These are phyloP conservation scores for Trogon melanurus DNA, from an alignment of 2,113 vertebrate genomes.

Conservation along the genomic window DNA sequence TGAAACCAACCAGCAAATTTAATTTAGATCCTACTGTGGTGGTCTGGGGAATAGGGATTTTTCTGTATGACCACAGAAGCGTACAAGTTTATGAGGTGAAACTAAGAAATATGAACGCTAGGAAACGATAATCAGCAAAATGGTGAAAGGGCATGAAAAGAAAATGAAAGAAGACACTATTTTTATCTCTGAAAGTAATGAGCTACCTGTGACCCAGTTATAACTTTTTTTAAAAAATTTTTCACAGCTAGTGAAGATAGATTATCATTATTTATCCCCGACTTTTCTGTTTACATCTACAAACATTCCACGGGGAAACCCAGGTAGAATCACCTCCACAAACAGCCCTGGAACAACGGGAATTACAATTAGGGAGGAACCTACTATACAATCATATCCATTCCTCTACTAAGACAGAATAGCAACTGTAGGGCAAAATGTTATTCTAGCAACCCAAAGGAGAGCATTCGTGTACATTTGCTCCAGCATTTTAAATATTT, in stretches of 20 bases:
- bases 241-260: background rate
- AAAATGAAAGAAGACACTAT: background rate
- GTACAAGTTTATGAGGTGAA: background rate
- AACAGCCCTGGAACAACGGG: background rate
- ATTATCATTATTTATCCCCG: background rate
- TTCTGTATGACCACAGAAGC: background rate
- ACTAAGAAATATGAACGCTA: constrained; percentile 1
- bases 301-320: background rate
- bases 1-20: constrained; percentile 39
- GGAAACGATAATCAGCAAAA: background rate
- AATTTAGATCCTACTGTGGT: background rate
- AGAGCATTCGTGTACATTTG: background rate
- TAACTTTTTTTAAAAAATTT: background rate
- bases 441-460: background rate
- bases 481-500: constrained; percentile 9
- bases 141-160: background rate
- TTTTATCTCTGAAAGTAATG: background rate
- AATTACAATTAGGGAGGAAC: background rate
- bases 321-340: background rate
- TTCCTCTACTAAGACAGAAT: background rate
- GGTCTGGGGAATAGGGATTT: background rate
- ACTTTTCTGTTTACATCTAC: background rate
- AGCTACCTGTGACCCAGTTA: background rate
- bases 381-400: background rate
- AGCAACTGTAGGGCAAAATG: background rate